Conservation (phyloP, 2,888 invertebrate genomes). For the Saturnia japonica region DNA sequence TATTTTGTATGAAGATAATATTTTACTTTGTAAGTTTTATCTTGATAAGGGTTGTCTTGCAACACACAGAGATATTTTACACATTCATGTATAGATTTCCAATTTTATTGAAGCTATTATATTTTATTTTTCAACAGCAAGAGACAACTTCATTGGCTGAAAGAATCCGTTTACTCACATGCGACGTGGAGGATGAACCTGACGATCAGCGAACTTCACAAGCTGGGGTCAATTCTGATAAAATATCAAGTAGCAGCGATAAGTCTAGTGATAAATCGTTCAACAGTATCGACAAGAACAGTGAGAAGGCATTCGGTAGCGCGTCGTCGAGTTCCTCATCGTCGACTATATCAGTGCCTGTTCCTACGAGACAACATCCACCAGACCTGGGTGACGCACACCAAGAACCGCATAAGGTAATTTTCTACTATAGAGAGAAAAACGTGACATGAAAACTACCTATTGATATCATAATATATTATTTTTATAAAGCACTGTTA, state of each 20-base stretch:
- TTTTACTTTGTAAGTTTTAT: no score
- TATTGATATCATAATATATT: no score
- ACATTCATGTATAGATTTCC: neutral
- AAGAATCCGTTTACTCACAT: slow-evolving; percentile 91
- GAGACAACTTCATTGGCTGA: slow-evolving; percentile 92
- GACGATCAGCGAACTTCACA: slow-evolving; percentile 83
- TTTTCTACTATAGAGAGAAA: neutral
- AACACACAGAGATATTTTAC: no score
- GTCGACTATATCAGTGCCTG: slow-evolving; percentile 63
- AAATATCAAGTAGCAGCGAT: slow-evolving; percentile 82
- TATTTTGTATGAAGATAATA: no score
- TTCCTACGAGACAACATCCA: slow-evolving; percentile 60
- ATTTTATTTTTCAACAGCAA: slow-evolving; percentile 48
- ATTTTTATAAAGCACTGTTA: no score
- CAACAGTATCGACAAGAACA: slow-evolving; percentile 83
- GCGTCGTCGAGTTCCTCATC: slow-evolving; percentile 75
- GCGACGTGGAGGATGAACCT: slow-evolving; percentile 89
- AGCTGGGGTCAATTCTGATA: slow-evolving; percentile 84
- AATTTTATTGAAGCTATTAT: neutral
- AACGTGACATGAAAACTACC: no score
- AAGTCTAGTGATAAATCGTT: slow-evolving; percentile 65
- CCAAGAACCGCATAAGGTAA: slow-evolving; percentile 68
- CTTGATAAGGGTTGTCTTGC: no score
- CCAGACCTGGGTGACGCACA: slow-evolving; percentile 72
- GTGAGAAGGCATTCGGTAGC: slow-evolving; percentile 80